phyloP scores from a whole-genome alignment of 2,113 vertebrate genomes.

The Dolichallabes microphthalmus region DNA sequence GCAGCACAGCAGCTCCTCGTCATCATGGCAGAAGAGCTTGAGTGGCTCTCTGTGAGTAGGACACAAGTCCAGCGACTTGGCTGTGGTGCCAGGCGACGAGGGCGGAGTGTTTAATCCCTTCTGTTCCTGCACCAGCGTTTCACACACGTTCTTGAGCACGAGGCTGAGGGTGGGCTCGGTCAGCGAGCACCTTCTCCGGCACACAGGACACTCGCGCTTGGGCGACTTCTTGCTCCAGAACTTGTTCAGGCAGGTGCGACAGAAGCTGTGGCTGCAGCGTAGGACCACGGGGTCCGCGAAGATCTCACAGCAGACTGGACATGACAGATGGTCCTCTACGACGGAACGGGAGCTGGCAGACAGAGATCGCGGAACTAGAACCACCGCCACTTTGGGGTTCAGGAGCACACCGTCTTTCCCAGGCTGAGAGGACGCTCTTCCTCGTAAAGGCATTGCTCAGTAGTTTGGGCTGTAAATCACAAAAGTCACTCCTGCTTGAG shows the following conservation, averaged over 20 bases:
- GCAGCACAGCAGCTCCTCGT: slow-evolving; percentile 72
- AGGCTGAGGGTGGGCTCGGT: slow-evolving; percentile 73
- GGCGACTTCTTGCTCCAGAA: slow-evolving; percentile 74
- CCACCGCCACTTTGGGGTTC: slow-evolving; percentile 49
- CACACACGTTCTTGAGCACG: slow-evolving; percentile 73
- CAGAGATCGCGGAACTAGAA: slow-evolving; percentile 62
- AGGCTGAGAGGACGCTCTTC: slow-evolving; percentile 72
- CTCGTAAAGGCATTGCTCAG: slow-evolving; percentile 65
- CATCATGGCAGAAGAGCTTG: slow-evolving; percentile 75
- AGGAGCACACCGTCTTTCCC: slow-evolving; percentile 62
- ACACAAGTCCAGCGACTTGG: slow-evolving; percentile 59
- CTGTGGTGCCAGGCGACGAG: neutral
- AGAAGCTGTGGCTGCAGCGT: slow-evolving; percentile 81
- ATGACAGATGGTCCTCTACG: slow-evolving; percentile 74
- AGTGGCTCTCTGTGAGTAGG: slow-evolving; percentile 66
- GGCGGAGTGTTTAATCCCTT: slow-evolving; percentile 7
- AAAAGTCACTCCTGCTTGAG: neutral
- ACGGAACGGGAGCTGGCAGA: slow-evolving; percentile 60
- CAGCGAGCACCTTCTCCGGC: slow-evolving; percentile 70
- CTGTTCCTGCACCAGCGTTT: slow-evolving; percentile 70
- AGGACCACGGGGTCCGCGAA: slow-evolving; percentile 77
- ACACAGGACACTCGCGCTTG: slow-evolving; percentile 73
- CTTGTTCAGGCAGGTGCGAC: slow-evolving; percentile 69
- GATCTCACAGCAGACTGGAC: slow-evolving; percentile 76
- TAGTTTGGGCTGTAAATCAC: too few relatives aligned